Evolutionary conservation across 2,797 vertebrate species (phyloP).

Genomic region (Molossus molossus): DNA sequence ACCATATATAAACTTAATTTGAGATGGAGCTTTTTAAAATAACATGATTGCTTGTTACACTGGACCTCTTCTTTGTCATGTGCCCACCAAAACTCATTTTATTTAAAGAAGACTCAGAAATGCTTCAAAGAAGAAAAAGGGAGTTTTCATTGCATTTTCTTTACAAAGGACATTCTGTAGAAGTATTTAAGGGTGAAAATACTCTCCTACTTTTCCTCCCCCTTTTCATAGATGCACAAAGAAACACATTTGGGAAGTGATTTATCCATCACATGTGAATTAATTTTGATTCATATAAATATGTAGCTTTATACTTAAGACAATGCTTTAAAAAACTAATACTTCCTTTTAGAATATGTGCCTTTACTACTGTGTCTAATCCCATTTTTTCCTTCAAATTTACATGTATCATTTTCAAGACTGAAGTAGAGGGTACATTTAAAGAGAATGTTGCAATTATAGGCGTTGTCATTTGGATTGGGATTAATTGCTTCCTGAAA

Average conservation of each 20-base stretch:
- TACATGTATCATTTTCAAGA: slow-evolving; percentile 60
- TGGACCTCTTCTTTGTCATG: slow-evolving; percentile 79
- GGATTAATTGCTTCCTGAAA: slow-evolving; percentile 61
- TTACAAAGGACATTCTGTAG: slow-evolving; percentile 68
- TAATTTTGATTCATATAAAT: slow-evolving; percentile 73
- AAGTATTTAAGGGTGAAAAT: slow-evolving; percentile 71
- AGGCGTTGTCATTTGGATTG: slow-evolving; percentile 55
- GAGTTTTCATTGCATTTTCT: slow-evolving; percentile 74
- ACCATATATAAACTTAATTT: slow-evolving; percentile 81
- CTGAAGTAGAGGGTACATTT: slow-evolving; percentile 54
- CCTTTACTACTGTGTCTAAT: slow-evolving; percentile 57
- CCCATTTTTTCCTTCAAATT: not conserved
- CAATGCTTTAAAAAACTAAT: slow-evolving; percentile 49
- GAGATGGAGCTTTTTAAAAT: slow-evolving; percentile 79
- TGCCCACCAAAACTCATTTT: slow-evolving; percentile 69
- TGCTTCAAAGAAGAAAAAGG: slow-evolving; percentile 78
- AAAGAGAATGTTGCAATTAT: slow-evolving; percentile 60
- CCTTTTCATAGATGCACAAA: not conserved
- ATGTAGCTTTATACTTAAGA: slow-evolving; percentile 66
- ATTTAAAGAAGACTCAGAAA: slow-evolving; percentile 78
- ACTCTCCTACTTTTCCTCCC: not conserved
- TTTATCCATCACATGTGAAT: slow-evolving; percentile 36
- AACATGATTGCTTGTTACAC: slow-evolving; percentile 79
- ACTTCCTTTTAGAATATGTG: slow-evolving; percentile 52
- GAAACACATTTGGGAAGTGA: slow-evolving; percentile 4